Evolutionary conservation across 2,797 vertebrate species (phyloP).

Genomic region (Pipistrellus nathusii): DNA sequence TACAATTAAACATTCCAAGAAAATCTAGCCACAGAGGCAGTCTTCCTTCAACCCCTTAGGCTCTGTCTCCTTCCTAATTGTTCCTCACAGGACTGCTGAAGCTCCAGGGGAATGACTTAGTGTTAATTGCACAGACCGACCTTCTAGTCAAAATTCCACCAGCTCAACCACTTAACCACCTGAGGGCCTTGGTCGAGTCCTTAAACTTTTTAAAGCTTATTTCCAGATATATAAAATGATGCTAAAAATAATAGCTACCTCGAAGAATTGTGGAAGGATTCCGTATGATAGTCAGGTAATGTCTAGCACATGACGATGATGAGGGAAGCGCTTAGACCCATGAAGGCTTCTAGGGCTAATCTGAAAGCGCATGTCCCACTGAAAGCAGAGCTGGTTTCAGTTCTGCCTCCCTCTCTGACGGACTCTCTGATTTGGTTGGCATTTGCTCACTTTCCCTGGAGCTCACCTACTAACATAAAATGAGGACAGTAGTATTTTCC

Average conservation of each 20-base stretch:
- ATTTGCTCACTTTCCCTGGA: neutral
- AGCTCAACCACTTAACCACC: neutral
- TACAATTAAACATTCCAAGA: neutral
- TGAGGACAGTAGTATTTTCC: neutral
- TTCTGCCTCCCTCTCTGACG: neutral
- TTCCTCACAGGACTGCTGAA: neutral
- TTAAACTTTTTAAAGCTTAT: neutral
- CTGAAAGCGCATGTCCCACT: neutral
- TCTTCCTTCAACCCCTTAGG: neutral
- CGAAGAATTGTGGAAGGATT: neutral
- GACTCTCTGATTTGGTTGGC: neutral
- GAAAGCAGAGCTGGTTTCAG: neutral
- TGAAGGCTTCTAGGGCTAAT: neutral
- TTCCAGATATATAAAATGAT: neutral
- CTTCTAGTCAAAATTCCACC: neutral
- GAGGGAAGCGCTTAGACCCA: neutral
- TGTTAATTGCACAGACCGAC: neutral
- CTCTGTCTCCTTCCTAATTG: neutral
- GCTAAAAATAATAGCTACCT: neutral
- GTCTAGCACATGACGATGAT: fast-evolving
- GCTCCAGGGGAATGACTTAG: neutral
- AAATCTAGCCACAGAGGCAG: neutral
- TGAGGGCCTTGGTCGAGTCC: neutral
- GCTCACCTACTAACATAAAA: neutral
- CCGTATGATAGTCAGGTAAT: neutral